Evolutionary conservation across 2,113 vertebrate genomes (phyloP).

Genomic region (Cynoglossus semilaevis): DNA sequence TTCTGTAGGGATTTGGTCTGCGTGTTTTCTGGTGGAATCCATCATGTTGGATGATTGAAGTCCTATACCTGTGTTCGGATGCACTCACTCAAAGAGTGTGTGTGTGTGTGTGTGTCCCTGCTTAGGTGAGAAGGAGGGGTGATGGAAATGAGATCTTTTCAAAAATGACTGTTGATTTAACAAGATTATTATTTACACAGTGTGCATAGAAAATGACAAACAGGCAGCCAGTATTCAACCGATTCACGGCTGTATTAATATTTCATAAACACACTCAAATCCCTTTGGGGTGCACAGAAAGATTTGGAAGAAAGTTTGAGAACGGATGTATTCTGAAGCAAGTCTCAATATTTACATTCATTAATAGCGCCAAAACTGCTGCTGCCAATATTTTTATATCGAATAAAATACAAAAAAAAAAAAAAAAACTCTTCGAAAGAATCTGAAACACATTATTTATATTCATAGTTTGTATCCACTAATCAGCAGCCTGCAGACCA

Average conservation of each 20-base stretch:
- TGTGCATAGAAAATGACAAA: slow-evolving; percentile 21
- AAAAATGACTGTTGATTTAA: slow-evolving; percentile 27
- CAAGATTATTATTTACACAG: slow-evolving; percentile 27
- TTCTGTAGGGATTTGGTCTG: slow-evolving; percentile 48
- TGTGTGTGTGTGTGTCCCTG: slow-evolving; percentile 2
- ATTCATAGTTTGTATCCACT: too few species aligned
- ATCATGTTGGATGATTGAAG: slow-evolving; percentile 58
- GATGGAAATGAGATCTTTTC: slow-evolving; percentile 10
- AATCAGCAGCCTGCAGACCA: too few species aligned
- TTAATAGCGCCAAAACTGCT: slow-evolving; percentile 8
- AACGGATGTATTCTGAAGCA: neutral
- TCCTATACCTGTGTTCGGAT: slow-evolving; percentile 29
- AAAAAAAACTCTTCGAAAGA: neutral
- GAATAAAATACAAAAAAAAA: neutral
- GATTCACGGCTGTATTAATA: slow-evolving; percentile 25
- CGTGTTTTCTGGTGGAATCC: slow-evolving; percentile 40
- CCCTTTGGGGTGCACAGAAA: slow-evolving; percentile 1
- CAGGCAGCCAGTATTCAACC: slow-evolving; percentile 42
- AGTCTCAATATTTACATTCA: slow-evolving; percentile 15
- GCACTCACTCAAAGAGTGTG: slow-evolving; percentile 16
- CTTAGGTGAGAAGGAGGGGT: slow-evolving; percentile 1
- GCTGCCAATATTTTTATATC: neutral
- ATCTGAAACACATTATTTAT: neutral
- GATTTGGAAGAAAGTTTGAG: slow-evolving; percentile 3
- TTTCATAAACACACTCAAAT: slow-evolving; percentile 29